These are phyloP conservation scores for Triplophysa yarkandensis DNA, from an alignment of 2,797 vertebrate genomes.

Conservation along the genomic window DNA sequence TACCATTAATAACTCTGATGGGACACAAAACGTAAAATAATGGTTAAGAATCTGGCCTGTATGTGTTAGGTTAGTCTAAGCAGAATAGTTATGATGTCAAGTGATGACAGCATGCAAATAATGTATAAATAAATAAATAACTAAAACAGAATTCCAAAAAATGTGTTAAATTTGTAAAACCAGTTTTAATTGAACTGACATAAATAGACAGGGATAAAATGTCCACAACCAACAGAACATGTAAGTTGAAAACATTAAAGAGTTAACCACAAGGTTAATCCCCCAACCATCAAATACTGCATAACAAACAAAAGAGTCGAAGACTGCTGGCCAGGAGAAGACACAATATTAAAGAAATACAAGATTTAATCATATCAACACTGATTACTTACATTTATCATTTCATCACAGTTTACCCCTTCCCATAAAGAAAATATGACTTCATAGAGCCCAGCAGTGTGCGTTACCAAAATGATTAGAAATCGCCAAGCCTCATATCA, in stretches of 20 bases:
- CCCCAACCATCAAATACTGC: conserved; percentile 55
- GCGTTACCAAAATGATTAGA: conserved; percentile 50
- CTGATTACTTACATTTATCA: conserved; percentile 45
- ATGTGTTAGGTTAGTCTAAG: too few species aligned
- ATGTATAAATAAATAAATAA: too few species aligned
- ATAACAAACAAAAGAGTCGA: conserved; percentile 56
- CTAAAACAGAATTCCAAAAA: neutral
- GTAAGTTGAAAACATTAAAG: conserved; percentile 75
- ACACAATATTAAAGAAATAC: conserved; percentile 43
- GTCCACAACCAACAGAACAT: conserved; percentile 76
- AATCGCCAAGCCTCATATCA: conserved; percentile 64
- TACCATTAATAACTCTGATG: too few species aligned
- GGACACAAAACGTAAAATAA: too few species aligned
- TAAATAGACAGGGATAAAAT: conserved; percentile 81
- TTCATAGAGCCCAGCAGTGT: conserved; percentile 51
- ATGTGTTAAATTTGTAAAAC: conserved; percentile 33
- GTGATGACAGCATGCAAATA: neutral
- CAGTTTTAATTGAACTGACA: conserved; percentile 49
- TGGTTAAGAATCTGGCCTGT: too few species aligned
- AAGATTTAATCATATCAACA: conserved; percentile 51
- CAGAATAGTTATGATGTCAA: too few species aligned
- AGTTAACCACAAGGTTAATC: conserved; percentile 63
- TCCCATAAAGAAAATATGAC: conserved; percentile 50
- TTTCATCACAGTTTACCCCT: conserved; percentile 27
- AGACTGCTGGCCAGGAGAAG: conserved; percentile 20